These are phyloP conservation scores for Hippoglossus stenolepis DNA, from an alignment of 2,113 vertebrate species.

Conservation along the genomic window DNA sequence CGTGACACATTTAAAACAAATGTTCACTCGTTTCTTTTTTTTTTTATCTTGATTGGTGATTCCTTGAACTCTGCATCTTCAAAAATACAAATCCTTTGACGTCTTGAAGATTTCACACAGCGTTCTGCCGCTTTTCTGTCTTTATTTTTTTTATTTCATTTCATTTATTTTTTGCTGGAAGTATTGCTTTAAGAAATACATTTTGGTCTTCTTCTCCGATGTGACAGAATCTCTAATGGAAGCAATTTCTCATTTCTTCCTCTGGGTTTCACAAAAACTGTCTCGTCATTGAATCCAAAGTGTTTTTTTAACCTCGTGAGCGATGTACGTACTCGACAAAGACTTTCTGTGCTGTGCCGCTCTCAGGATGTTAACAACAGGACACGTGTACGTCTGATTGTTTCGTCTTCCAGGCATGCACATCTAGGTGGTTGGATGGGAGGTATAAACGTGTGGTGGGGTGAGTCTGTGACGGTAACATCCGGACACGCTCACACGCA, in stretches of 20 bases:
- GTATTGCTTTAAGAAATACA: conserved; percentile 84
- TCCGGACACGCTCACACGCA: conserved; percentile 78
- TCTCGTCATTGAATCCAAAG: too few relatives aligned
- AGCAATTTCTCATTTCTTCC: conserved; percentile 15
- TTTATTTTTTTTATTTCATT: too few relatives aligned
- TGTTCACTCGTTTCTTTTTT: neutral
- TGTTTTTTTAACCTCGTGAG: conserved; percentile 9
- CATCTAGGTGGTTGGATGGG: conserved; percentile 42
- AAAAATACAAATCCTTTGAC: conserved; percentile 48
- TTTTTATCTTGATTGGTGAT: conserved; percentile 22
- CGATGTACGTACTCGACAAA: conserved; percentile 22
- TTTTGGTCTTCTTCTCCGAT: conserved; percentile 75
- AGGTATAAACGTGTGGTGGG: conserved; percentile 59
- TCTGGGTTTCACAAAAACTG: neutral
- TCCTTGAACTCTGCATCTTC: conserved; percentile 38
- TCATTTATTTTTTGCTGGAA: conserved; percentile 70
- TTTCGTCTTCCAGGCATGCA: conserved; percentile 51
- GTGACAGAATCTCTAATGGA: conserved; percentile 46
- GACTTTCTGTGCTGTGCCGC: conserved; percentile 33
- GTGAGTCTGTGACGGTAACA: neutral
- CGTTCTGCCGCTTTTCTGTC: neutral
- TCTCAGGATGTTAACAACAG: conserved; percentile 18
- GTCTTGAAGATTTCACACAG: neutral
- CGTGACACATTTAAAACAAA: conserved; percentile 51
- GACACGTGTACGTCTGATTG: conserved; percentile 11